A percentile compares a stretch with the other conserved stretches of the same genome.
Conservation (phyloP, 2,113 vertebrate species). For the Limnothrissa miodon region DNA sequence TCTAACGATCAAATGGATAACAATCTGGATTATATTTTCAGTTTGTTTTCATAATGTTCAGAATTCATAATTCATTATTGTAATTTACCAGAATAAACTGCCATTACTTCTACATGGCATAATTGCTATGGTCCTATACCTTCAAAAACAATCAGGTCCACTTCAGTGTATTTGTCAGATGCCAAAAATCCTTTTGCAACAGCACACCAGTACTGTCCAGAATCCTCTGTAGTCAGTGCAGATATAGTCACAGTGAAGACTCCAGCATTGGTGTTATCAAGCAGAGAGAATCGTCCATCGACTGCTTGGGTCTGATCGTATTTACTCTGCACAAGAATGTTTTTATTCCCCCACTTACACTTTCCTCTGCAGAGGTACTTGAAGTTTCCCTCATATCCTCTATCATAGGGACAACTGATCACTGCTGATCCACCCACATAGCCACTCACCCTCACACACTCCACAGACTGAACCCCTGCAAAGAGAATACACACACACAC, state of each 20-base stretch:
- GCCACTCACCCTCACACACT: no score
- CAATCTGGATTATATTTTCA: no score
- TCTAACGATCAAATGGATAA: no score
- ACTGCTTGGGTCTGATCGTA: background rate
- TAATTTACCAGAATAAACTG: no score
- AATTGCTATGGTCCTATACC: no score
- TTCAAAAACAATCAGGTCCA: background rate
- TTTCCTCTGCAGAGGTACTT: background rate
- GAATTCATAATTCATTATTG: no score
- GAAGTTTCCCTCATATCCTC: background rate
- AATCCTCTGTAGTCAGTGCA: conserved; percentile 31
- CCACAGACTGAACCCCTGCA: no score
- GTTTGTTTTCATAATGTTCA: no score
- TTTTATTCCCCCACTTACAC: background rate
- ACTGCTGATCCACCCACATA: no score
- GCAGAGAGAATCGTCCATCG: conserved; percentile 17
- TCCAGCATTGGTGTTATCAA: conserved; percentile 5
- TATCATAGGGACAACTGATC: no score
- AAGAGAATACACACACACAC: no score
- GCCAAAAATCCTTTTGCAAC: background rate
- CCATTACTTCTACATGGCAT: no score
- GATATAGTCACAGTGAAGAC: conserved; percentile 28
- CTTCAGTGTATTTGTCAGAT: conserved; percentile 3
- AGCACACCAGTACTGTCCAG: conserved; percentile 38
- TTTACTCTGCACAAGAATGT: background rate